Evolutionary conservation across 1,140 invertebrate species (phyloP), one percentile per base, ranked within the genome.

Genomic region (Luehdorfia chinensis): DNA sequence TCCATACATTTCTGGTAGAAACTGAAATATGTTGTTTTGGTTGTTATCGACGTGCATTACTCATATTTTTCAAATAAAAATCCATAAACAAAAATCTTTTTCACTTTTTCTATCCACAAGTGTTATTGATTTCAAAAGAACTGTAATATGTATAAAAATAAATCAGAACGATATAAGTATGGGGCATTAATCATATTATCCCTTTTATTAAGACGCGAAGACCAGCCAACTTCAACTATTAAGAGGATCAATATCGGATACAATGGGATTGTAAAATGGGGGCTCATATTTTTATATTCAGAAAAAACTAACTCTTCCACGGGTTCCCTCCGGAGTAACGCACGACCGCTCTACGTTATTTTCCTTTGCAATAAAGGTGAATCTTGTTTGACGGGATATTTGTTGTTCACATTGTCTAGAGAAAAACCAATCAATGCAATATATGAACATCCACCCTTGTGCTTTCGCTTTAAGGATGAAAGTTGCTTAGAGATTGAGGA

Each of bases 281-380:
- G 79, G 75, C 77, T 81, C 79, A 84, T 81, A 81, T 84, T 84
- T 81, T 81, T 74, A 81, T 79, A 79, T 76, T 81, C 79, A 81
- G 68, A 76, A 74, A 79, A 77, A 80, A 69, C 68, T 79, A 79
- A 79, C 80, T 79, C 75, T 81, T 77, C 71, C 67, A 47, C 52
- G 54, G 54, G 34, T 23, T 59, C 70, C 67, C 72, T 71, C 61
- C 47, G 45, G 46, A 45, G 16, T 28, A 16, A 34, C 43, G 50
- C 34, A 23, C 39, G 44, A 50, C 44, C 55, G 50, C 62, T 55
- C 41, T 59, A 36, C 46, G 48, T 64, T 60, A 55, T 62, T 60
- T 52, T 55, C 58, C 60, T 55, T 60, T 56, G 61, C 47, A 39
- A 58, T 70, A 79, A 71, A 69, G 62, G 34, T 52, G 59, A 74